A percentile compares a stretch with the other conserved stretches of the same genome.
phyloP scores from a whole-genome alignment of 2,888 invertebrate genomes.

The Andrena haemorrhoa region DNA sequence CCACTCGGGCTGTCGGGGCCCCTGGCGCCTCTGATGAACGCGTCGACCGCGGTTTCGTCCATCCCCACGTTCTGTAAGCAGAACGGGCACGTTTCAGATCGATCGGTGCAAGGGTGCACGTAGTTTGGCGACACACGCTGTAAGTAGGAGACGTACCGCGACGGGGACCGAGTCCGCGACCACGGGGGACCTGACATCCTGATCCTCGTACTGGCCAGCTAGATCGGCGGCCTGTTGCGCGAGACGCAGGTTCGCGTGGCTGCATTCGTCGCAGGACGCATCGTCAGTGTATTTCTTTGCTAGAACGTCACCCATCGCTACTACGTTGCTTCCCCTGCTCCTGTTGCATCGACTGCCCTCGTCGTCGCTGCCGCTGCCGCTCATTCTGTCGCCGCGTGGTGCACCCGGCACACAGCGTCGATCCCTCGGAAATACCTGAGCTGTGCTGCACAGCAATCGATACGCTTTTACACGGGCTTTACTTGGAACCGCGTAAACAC shows the following conservation, averaged over 20 bases:
- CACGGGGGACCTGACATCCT: slow-evolving; percentile 62
- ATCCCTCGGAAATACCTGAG: slow-evolving; percentile 31
- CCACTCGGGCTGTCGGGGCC: slow-evolving; percentile 36
- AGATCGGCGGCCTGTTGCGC: slow-evolving; percentile 60
- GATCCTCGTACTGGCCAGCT: slow-evolving; percentile 58
- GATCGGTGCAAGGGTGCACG: background rate
- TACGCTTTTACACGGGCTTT: slow-evolving; percentile 60
- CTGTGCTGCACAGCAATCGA: slow-evolving; percentile 51
- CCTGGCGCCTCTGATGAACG: slow-evolving; percentile 50
- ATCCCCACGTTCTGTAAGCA: slow-evolving; percentile 52
- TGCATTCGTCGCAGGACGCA: slow-evolving; percentile 41
- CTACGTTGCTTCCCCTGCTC: slow-evolving; percentile 75
- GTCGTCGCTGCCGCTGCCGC: slow-evolving; percentile 70
- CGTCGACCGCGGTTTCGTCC: slow-evolving; percentile 54
- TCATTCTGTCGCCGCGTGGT: slow-evolving; percentile 70
- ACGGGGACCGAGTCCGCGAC: slow-evolving; percentile 59
- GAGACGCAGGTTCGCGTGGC: slow-evolving; percentile 30
- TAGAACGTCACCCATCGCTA: slow-evolving; percentile 83
- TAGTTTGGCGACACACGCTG: background rate
- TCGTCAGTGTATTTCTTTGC: slow-evolving; percentile 74
- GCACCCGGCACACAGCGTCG: slow-evolving; percentile 27
- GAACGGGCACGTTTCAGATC: slow-evolving; percentile 6
- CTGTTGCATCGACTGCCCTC: slow-evolving; percentile 75
- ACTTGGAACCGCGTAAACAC: slow-evolving; percentile 78
- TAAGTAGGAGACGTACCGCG: slow-evolving; percentile 57